These are phyloP conservation scores for Limnephilus auricula DNA, from an alignment of 2,888 invertebrate genomes.

Conservation along the genomic window DNA sequence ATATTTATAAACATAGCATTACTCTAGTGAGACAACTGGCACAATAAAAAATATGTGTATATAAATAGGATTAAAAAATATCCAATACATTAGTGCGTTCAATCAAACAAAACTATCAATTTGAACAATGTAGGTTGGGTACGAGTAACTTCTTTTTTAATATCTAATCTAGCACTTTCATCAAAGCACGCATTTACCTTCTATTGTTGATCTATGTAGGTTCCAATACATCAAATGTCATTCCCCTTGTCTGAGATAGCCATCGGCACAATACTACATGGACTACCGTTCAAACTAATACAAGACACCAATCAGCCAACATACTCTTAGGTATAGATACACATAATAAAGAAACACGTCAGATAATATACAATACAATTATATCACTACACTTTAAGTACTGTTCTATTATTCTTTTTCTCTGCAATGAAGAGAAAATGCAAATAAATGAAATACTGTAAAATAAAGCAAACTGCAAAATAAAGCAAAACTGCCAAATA, in stretches of 20 bases:
- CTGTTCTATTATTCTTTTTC: no score
- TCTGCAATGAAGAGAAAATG: no score
- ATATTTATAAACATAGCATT: no score
- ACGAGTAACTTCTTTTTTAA: not conserved
- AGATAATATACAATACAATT: no score
- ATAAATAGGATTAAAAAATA: not conserved
- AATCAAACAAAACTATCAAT: not conserved
- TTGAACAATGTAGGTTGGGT: not conserved
- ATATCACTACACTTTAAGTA: no score
- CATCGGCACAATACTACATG: not conserved
- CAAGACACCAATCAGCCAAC: not conserved
- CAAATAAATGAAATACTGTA: no score
- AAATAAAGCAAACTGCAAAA: no score
- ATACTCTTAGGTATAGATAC: no score
- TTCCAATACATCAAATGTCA: conserved; percentile 26
- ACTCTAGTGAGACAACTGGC: no score
- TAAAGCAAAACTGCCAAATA: no score
- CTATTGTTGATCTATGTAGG: not conserved
- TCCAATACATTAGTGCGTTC: not conserved
- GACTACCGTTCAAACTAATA: conserved; percentile 15
- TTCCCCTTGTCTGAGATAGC: conserved; percentile 10
- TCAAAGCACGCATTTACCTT: not conserved
- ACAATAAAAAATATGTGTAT: no score
- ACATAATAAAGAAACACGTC: no score
- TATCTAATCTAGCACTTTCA: not conserved